Evolutionary conservation across 2,113 vertebrate species (phyloP), one percentile per base, ranked within the genome.

Genomic region (Pyrgilauda ruficollis): DNA sequence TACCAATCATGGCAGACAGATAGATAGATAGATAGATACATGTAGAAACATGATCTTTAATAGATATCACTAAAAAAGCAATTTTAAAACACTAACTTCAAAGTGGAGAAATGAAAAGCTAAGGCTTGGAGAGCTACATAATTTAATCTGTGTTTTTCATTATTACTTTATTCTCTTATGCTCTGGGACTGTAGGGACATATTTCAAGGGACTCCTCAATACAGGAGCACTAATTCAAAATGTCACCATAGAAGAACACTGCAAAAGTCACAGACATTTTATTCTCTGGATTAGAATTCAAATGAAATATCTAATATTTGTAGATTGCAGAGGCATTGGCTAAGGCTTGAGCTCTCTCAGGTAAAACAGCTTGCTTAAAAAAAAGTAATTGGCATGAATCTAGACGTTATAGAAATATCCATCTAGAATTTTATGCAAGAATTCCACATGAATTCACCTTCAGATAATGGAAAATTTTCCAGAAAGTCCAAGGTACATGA

Each of bases 181-280:
- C 11, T 56, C 10, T 87, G 52, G 11, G 56, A 63, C 30, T 75
- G 9, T 11, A 68, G 1, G 1, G 14, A 39, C 10, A 17, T 14
- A 27, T 84, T 92, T 87, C 56, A 79, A 76, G 33, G 30, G 44
- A 50, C 5, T 83, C 46, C 26, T 63, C 27, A 62, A 26, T 68
- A 66, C 4, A 49, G 39, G 61, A 83, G n/a, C 14, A 73, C 35
- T 35, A 53, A 73, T 53, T 87, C 31, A 86, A 90, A 88, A 90
- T 43, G 18, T 4, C 22, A 64, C n/a, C 12, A 11, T 33, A 83
- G 44, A 7, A 82, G 20, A 67, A 44, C 0, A 0, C 28, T 43
- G 26, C 12, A 92, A 67, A 64, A 63, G 11, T 33, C n/a, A n/a
- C 23, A 35, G 43, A 44, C 6, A 35, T 68, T 76, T 79, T 90